These are phyloP conservation scores for Pipistrellus nathusii DNA, from an alignment of 2,797 vertebrate genomes.

Conservation along the genomic window DNA sequence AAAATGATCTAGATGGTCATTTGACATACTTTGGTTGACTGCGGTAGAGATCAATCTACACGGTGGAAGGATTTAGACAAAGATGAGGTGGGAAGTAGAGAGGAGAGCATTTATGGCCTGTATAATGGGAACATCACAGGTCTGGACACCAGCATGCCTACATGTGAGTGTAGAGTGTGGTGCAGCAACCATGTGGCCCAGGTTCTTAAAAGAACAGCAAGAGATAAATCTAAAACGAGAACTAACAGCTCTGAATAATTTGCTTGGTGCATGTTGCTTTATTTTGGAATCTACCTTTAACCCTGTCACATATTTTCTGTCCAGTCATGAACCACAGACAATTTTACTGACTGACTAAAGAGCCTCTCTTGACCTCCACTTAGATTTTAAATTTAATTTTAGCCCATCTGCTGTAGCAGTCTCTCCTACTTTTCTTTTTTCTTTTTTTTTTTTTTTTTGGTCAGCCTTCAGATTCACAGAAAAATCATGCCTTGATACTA, in stretches of 20 bases:
- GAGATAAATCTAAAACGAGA: background rate
- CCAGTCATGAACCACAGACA: background rate
- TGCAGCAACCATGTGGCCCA: accelerated
- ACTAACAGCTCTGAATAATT: background rate
- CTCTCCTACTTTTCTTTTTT: background rate
- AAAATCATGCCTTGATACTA: background rate
- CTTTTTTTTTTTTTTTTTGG: background rate
- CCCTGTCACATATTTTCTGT: background rate
- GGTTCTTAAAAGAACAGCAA: background rate
- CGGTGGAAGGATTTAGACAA: background rate
- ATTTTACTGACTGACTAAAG: background rate
- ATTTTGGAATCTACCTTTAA: background rate
- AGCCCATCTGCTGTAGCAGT: background rate
- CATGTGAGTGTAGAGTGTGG: background rate
- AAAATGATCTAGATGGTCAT: background rate
- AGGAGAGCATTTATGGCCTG: background rate
- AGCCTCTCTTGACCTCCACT: background rate
- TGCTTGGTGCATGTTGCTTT: background rate
- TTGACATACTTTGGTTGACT: background rate
- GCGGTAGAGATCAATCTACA: background rate
- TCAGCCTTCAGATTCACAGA: conserved; percentile 38
- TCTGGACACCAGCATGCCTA: background rate
- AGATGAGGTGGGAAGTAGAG: background rate
- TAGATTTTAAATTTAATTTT: conserved; percentile 47
- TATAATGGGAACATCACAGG: background rate